These are phyloP conservation scores for Hesperia comma DNA, from an alignment of 2,888 invertebrate species.

Conservation along the genomic window DNA sequence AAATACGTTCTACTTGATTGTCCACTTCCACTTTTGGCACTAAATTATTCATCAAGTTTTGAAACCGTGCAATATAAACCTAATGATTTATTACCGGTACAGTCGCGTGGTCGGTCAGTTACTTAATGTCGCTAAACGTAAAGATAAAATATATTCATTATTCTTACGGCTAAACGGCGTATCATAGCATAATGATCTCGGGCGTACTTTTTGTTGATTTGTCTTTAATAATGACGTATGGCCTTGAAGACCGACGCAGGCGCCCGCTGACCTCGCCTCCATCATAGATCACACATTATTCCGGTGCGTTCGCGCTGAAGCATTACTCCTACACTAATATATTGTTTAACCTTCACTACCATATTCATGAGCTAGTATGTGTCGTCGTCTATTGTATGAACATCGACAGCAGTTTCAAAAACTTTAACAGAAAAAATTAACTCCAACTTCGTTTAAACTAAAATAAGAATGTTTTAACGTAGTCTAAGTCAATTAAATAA, in stretches of 20 bases:
- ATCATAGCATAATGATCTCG: conserved; percentile 7
- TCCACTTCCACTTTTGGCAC: no score
- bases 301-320: conserved; percentile 50
- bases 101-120: conserved; percentile 2
- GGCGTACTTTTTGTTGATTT: conserved; percentile 37
- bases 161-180: conserved; percentile 12
- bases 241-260: conserved; percentile 48
- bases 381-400: conserved; percentile 11
- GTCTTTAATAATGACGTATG: conserved; percentile 43
- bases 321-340: conserved; percentile 51
- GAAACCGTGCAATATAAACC: no score
- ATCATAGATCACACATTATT: conserved; percentile 49
- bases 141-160: conserved; percentile 14
- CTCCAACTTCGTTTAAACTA: no score
- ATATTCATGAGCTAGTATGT: conserved; percentile 40
- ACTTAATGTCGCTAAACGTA: conserved; percentile 1
- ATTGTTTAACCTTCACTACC: conserved; percentile 48
- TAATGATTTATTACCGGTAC: not conserved
- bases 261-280: conserved; percentile 48
- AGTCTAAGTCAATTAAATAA: no score
- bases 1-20: no score
- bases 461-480: no score
- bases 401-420: conserved; percentile 10
- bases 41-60: no score
- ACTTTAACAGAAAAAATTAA: no score